A percentile compares a stretch with the other conserved stretches of the same genome.
These are phyloP conservation scores for Blastobasis lacticolella DNA, from an alignment of 2,888 invertebrate species.

Conservation along the genomic window DNA sequence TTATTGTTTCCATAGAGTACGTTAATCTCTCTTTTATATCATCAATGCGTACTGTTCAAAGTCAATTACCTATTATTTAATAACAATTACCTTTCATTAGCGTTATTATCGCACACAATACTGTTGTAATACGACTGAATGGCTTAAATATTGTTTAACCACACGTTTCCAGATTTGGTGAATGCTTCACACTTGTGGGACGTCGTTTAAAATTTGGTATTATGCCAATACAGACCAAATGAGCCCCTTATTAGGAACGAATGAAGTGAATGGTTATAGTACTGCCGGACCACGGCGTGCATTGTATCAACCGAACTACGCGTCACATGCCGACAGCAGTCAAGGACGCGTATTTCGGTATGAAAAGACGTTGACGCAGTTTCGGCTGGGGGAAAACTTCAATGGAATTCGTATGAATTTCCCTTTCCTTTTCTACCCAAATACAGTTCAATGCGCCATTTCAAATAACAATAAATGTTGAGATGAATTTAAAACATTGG, in stretches of 20 bases:
- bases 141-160: constrained; percentile 2
- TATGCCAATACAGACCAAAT: constrained; percentile 36
- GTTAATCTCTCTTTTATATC: not conserved
- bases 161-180: constrained; percentile 17
- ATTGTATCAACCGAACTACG: no score
- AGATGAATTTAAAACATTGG: no score
- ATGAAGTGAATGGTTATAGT: no score
- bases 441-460: no score
- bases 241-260: not conserved
- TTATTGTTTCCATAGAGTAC: not conserved
- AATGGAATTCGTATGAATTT: no score
- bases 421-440: no score
- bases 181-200: constrained; percentile 25
- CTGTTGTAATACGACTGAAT: not conserved
- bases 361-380: no score
- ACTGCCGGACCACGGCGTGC: no score
- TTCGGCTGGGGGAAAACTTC: no score
- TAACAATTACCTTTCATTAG: constrained; percentile 6
- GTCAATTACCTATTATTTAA: constrained; percentile 11
- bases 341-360: no score
- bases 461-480: no score
- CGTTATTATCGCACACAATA: not conserved
- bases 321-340: no score
- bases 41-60: constrained; percentile 2
- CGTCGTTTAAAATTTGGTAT: constrained; percentile 25